These are phyloP conservation scores for Gnathonemus longibarbis DNA, from an alignment of 2,113 vertebrate species.

Conservation along the genomic window DNA sequence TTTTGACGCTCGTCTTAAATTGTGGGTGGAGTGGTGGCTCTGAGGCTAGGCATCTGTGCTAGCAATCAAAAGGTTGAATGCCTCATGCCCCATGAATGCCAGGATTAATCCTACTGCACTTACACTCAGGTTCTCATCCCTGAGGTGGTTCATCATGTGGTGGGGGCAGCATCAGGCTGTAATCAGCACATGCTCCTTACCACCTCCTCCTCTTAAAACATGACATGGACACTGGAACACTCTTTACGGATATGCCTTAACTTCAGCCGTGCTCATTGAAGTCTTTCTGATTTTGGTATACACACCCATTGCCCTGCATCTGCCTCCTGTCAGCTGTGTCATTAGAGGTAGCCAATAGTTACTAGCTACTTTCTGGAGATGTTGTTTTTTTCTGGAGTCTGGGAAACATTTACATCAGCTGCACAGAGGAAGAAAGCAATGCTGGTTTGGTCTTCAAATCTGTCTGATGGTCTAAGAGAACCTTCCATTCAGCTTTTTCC, in stretches of 20 bases:
- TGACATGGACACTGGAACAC: neutral
- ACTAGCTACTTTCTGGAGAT: neutral
- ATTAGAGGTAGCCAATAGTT: conserved; percentile 3
- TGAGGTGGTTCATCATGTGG: no score
- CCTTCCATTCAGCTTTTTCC: neutral
- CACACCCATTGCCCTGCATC: neutral
- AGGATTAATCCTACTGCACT: no score
- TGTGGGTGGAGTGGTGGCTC: no score
- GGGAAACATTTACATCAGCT: neutral
- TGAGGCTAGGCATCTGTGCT: no score
- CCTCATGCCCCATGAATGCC: no score
- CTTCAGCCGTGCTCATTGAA: neutral
- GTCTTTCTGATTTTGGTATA: neutral
- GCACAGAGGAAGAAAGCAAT: neutral
- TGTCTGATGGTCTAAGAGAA: conserved; percentile 3
- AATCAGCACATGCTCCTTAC: no score
- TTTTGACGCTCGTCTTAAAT: neutral
- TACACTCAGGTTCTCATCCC: no score
- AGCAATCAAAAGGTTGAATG: no score
- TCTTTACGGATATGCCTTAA: neutral
- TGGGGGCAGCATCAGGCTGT: no score
- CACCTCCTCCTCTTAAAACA: neutral
- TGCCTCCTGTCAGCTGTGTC: neutral
- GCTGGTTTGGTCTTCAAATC: neutral
- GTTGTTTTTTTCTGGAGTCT: conserved; percentile 2